Evolutionary conservation across 2,797 vertebrate species (phyloP), one percentile per base, ranked within the genome.

Genomic region (Anguilla megastoma): DNA sequence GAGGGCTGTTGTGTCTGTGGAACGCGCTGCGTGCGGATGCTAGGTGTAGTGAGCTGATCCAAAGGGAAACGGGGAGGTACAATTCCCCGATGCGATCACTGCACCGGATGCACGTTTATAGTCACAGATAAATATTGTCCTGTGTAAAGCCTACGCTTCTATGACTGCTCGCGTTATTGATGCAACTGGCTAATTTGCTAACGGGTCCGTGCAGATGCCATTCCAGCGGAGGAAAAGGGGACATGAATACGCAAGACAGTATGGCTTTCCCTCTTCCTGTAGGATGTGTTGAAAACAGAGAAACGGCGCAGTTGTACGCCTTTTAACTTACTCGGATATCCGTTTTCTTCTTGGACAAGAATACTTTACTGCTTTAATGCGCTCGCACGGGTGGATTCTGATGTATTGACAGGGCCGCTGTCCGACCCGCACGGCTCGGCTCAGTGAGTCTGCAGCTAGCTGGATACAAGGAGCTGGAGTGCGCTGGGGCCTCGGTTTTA

Each of bases 331-430:
- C 71, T 66, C 10, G 27, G 71, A 79, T 1, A 69, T 63, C 45
- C 69, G 88, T 45, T 87, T 87, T 89, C 85, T 89, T 85, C 76
- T 90, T 88, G 86, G 24, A 88, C 54, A 52, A 91, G 89, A 90
- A 52, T n/a, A 54, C 27, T 52, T 84, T 4, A 90, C 93, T 94
- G 93, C 63, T 56, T 79, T 41, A 76, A 60, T 58, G 69, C 50
- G 18, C 87, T 90, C 88, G 30, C 87, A 63, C 90, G 52, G 89
- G 89, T 91, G 90, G 90, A 90, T 90, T 90, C 83, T 91, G 90
- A 93, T 92, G 91, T 91, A 91, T 93, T 91, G 91, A 93, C 86
- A 94, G 96, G 96, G 94, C 95, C 95, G 95, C 94, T 91, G 93
- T 92, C 92, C 93, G 93, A 91, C 92, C 74, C 92, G 86, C 92